Conservation (phyloP, 2,797 vertebrate genomes). For the Sebastes melanostomus region DNA sequence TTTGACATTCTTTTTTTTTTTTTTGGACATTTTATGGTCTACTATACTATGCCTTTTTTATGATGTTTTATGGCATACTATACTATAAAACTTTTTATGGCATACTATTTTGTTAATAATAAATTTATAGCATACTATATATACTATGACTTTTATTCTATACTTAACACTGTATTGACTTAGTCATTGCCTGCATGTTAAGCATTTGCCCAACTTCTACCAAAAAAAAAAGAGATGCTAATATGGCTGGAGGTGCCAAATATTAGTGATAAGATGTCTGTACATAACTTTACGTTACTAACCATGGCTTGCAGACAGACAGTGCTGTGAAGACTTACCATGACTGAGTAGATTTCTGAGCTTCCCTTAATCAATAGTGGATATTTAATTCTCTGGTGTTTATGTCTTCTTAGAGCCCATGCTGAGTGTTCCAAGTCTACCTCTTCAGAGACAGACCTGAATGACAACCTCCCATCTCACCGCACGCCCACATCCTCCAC, state of each 20-base stretch:
- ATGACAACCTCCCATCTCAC: slow-evolving; percentile 93
- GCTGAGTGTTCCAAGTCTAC: slow-evolving; percentile 90
- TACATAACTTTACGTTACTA: slow-evolving; percentile 4
- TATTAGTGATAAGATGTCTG: background rate
- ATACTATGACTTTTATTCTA: too few relatives aligned
- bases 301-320: slow-evolving; percentile 1
- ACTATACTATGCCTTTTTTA: too few relatives aligned
- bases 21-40: too few relatives aligned
- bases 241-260: background rate
- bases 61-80: too few relatives aligned
- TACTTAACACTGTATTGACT: background rate
- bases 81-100: too few relatives aligned
- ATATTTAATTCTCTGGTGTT: slow-evolving; percentile 12
- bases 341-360: background rate
- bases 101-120: too few relatives aligned
- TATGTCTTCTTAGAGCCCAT: slow-evolving; percentile 80
- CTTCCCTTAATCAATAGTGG: background rate
- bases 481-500: slow-evolving; percentile 85
- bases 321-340: slow-evolving; percentile 4
- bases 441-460: slow-evolving; percentile 98
- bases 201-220: background rate
- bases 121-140: too few relatives aligned
- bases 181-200: slow-evolving; percentile 40
- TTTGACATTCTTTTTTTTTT: too few relatives aligned
- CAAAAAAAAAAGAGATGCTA: background rate